phyloP scores from a whole-genome alignment of 2,888 invertebrate species.

The Lamellibrachia columna region DNA sequence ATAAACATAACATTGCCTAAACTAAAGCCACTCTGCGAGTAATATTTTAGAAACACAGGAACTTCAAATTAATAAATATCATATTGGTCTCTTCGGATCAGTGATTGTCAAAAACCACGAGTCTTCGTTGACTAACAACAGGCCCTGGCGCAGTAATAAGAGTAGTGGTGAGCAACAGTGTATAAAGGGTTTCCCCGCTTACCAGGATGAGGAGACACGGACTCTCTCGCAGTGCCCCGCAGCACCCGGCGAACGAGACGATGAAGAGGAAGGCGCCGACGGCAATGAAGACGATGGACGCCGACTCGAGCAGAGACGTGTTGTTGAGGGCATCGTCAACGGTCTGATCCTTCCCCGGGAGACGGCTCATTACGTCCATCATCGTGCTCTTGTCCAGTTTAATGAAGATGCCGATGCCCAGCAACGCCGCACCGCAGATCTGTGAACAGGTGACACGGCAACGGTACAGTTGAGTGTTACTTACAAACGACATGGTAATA shows the following conservation, averaged over 20 bases:
- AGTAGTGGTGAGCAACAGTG: neutral
- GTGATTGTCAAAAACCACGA: neutral
- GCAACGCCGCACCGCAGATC: slow-evolving; percentile 70
- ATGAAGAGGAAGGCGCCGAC: slow-evolving; percentile 70
- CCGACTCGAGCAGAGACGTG: neutral
- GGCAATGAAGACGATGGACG: slow-evolving; percentile 68
- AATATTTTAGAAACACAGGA: neutral
- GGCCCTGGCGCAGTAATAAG: neutral
- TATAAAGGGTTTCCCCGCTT: slow-evolving; percentile 42
- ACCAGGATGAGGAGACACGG: slow-evolving; percentile 68
- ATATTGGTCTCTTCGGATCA: neutral
- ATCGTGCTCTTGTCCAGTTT: slow-evolving; percentile 69
- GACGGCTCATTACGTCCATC: neutral
- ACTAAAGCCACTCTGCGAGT: neutral
- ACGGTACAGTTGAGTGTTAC: neutral
- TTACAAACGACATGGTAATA: too few species aligned
- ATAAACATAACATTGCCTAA: neutral
- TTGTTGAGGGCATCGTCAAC: slow-evolving; percentile 40
- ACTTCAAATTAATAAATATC: neutral
- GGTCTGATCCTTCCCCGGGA: neutral
- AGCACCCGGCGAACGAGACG: slow-evolving; percentile 72
- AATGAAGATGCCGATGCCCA: slow-evolving; percentile 70
- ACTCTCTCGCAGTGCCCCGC: slow-evolving; percentile 70
- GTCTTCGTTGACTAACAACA: neutral
- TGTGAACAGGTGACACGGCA: slow-evolving; percentile 52